Evolutionary conservation across 1,140 invertebrate genomes (phyloP), one percentile per base, ranked within the genome.

Genomic region (Ips nitidus): DNA sequence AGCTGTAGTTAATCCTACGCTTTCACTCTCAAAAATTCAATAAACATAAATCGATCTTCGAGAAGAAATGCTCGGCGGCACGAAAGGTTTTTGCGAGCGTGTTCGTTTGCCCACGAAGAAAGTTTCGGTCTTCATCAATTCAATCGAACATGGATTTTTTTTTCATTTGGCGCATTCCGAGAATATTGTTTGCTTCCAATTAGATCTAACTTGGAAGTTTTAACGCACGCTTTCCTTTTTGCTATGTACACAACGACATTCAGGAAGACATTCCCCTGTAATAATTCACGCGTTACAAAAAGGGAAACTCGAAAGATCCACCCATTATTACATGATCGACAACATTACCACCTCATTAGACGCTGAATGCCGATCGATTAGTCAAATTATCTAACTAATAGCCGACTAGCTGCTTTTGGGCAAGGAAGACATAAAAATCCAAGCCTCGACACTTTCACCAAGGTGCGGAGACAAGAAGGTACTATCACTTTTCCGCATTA

Each of bases 11-110:
- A 52, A 40, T 63, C 61, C 45, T 50, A 63, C 61, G 61, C 61
- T 63, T 63, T 63, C 61, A 63, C 61, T 63, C 50, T 63, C 61
- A 37, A 52, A 63, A 63, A 52, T 52, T n/a, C 50, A 63, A 61
- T 61, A 61, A 59, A 61, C 22, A 22, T 22, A 22, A 22, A 60
- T 60, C 45, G 58, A 60, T 43, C 58, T 55, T 45, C 6, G 43
- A 45, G 36, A 43, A 60, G 37, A 60, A 60, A 42, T 45, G 58
- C 22, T 45, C 37, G 41, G 3, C n/a, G 3, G 39, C 58, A 45
- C 6, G 41, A 42, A 60, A 42, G 22, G 22, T 22, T 22, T 22
- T 60, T 42, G 58, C 41, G 58, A 43, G 40, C 58, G 42, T 45
- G 40, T 58, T 47, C 45, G 22, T 22, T 22, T 22, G 4, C n/a